phyloP scores from a whole-genome alignment of 2,113 vertebrate genomes.

The Oplegnathus fasciatus region DNA sequence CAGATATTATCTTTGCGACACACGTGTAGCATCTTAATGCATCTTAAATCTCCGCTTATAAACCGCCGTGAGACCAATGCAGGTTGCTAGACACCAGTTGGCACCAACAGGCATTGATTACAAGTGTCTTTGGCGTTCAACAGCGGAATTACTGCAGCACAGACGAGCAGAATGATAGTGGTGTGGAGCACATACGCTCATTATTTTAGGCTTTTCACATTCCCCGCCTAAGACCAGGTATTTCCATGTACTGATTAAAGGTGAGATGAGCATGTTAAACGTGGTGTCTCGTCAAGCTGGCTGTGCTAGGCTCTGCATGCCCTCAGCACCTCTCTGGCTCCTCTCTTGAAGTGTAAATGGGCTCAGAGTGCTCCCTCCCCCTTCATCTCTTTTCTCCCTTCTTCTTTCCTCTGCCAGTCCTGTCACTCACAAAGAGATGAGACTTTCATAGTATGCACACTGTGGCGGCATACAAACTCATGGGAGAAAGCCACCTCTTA shows the following conservation, averaged over 20 bases:
- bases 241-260: constrained; percentile 79
- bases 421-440: constrained; percentile 70
- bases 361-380: constrained; percentile 65
- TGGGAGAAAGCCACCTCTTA: constrained; percentile 32
- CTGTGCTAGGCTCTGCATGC: constrained; percentile 67
- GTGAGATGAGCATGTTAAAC: constrained; percentile 78
- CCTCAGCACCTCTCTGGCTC: constrained; percentile 71
- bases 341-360: constrained; percentile 86
- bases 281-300: constrained; percentile 68
- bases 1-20: constrained; percentile 69
- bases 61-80: constrained; percentile 36
- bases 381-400: constrained; percentile 35
- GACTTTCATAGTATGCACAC: constrained; percentile 50
- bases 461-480: constrained; percentile 31
- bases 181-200: constrained; percentile 53
- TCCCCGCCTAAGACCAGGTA: constrained; percentile 67
- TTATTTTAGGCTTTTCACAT: constrained; percentile 71
- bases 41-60: constrained; percentile 46
- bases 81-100: constrained; percentile 58
- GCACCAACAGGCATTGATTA: constrained; percentile 69
- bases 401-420: constrained; percentile 55
- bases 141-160: constrained; percentile 59
- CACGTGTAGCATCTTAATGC: constrained; percentile 69
- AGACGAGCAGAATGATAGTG: constrained; percentile 57
- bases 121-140: constrained; percentile 56